A percentile compares a stretch with the other conserved stretches of the same genome.
phyloP scores from a whole-genome alignment of 2,797 vertebrate genomes.

The Pachyuromys duprasi region DNA sequence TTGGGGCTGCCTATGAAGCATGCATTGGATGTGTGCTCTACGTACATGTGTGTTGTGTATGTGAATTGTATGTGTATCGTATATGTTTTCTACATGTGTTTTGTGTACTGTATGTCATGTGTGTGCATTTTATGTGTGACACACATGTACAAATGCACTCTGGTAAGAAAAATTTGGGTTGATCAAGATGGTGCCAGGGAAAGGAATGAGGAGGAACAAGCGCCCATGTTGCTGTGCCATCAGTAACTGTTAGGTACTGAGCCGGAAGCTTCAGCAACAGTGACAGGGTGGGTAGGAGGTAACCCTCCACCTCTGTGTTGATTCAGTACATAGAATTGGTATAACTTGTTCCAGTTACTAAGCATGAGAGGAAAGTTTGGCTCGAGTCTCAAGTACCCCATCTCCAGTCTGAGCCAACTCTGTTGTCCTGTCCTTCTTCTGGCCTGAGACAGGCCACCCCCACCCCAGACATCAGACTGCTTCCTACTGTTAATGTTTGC shows the following conservation, averaged over 20 bases:
- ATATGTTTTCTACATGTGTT: background rate
- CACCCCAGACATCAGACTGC: background rate
- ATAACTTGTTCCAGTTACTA: background rate
- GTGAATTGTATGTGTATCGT: background rate
- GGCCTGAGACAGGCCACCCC: background rate
- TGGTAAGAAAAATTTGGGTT: background rate
- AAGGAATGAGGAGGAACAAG: background rate
- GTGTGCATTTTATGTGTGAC: background rate
- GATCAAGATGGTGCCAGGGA: background rate
- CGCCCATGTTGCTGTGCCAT: background rate
- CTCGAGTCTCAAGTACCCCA: background rate
- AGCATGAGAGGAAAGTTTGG: background rate
- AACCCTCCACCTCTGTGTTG: background rate
- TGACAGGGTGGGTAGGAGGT: background rate
- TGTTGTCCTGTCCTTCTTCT: rapidly evolving
- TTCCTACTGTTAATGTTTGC: background rate
- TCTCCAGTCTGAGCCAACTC: background rate
- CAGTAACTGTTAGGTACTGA: background rate
- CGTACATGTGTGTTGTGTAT: background rate
- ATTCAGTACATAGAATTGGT: rapidly evolving
- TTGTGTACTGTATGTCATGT: background rate
- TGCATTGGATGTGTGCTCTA: background rate
- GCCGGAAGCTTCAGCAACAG: background rate
- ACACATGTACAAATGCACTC: background rate
- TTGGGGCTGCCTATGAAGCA: background rate